Evolutionary conservation across 2,113 vertebrate genomes (phyloP).

Genomic region (Tachuris rubrigastra): DNA sequence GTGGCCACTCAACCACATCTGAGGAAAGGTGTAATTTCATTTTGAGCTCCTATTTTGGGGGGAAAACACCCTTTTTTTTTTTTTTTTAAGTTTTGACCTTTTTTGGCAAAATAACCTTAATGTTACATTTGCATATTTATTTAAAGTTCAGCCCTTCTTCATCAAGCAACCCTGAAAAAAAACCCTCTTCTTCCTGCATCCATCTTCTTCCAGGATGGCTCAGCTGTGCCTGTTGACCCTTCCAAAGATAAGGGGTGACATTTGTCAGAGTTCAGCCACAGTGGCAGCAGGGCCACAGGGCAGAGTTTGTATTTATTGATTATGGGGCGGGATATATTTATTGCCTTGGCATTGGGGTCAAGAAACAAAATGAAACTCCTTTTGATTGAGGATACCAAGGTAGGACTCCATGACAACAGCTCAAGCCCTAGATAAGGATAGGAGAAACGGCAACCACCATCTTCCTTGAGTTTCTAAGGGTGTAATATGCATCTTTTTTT

Average conservation of each 20-base stretch:
- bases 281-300: neutral
- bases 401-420: accelerated
- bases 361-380: neutral
- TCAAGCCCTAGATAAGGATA: neutral
- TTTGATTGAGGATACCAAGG: neutral
- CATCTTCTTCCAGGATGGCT: accelerated
- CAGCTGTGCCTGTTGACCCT: neutral
- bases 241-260: neutral
- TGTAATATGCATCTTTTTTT: neutral
- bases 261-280: neutral
- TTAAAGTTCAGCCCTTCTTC: neutral
- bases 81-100: neutral
- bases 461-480: neutral
- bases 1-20: neutral
- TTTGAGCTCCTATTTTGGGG: neutral
- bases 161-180: neutral
- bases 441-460: neutral
- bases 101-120: neutral
- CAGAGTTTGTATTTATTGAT: neutral
- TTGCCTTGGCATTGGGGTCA: neutral
- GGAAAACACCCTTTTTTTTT: neutral
- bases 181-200: accelerated
- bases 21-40: neutral
- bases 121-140: neutral
- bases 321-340: neutral